Percentiles rank a stretch among this genome's conserved stretches.
Conservation (phyloP, 1,140 invertebrate genomes). For the Trypoxylus dichotomus region DNA sequence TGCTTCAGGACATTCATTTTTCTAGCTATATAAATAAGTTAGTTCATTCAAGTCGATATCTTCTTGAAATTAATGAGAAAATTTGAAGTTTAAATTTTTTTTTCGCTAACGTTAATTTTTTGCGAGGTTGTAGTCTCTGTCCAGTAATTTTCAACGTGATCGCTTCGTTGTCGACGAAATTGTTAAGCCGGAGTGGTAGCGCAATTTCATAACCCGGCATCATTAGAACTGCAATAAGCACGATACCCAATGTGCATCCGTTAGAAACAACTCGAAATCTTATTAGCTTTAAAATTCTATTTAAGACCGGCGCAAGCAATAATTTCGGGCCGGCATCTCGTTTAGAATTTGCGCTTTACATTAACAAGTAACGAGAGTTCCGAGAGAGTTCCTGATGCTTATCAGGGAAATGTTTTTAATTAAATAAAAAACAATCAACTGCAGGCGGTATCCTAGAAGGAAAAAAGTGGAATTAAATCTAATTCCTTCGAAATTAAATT, state of each 20-base stretch:
- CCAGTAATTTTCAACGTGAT: no score
- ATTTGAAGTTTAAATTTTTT: no score
- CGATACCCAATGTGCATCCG: not conserved
- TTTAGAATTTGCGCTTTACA: constrained; percentile 2
- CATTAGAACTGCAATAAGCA: not conserved
- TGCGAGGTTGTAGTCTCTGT: no score
- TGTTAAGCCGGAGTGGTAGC: no score
- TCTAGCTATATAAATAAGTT: no score
- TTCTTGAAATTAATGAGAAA: no score
- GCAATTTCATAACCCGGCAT: no score
- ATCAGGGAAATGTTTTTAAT: constrained; percentile 12
- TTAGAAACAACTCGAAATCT: not conserved
- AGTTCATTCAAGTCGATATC: no score
- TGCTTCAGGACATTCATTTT: no score
- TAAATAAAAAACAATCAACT: constrained; percentile 16
- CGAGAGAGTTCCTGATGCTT: not conserved
- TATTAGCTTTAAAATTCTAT: not conserved
- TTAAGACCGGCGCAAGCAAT: not conserved
- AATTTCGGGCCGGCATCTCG: not conserved
- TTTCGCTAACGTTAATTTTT: no score
- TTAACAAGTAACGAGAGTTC: not conserved
- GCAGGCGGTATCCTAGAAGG: not conserved
- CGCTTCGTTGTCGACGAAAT: no score
- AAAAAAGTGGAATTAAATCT: constrained; percentile 4
- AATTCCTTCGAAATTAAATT: constrained; percentile 8